A percentile compares a stretch with the other conserved stretches of the same genome.
Conservation (phyloP, 1,140 invertebrate genomes). For the Venustaconcha ellipsiformis region DNA sequence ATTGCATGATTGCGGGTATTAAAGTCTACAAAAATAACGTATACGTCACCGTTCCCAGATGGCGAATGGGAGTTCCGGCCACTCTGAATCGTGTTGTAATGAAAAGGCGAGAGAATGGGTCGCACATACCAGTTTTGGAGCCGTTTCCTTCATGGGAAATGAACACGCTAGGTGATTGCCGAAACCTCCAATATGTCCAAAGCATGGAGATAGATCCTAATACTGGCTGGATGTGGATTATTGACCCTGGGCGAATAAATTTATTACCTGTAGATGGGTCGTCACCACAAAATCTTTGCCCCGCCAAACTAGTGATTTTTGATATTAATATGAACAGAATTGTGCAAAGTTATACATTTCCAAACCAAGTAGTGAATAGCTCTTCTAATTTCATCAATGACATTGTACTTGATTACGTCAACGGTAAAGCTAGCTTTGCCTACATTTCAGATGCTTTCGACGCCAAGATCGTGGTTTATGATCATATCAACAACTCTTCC, state of each 20-base stretch:
- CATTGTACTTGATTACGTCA: slow-evolving; percentile 45
- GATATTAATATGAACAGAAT: slow-evolving; percentile 27
- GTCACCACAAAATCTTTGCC: slow-evolving; percentile 29
- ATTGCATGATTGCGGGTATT: slow-evolving; percentile 34
- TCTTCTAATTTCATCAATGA: slow-evolving; percentile 46
- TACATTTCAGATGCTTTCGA: slow-evolving; percentile 46
- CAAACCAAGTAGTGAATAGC: slow-evolving; percentile 32
- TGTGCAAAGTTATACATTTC: slow-evolving; percentile 30
- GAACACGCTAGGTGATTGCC: slow-evolving; percentile 44
- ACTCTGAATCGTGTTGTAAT: slow-evolving; percentile 36
- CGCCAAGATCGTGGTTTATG: slow-evolving; percentile 36
- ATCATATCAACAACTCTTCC: slow-evolving; percentile 22
- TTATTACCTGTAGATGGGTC: background rate
- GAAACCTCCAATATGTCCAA: slow-evolving; percentile 48
- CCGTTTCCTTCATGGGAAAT: slow-evolving; percentile 44
- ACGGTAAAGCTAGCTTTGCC: slow-evolving; percentile 37
- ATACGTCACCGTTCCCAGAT: slow-evolving; percentile 49
- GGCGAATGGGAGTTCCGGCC: slow-evolving; percentile 39
- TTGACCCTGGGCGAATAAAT: slow-evolving; percentile 44
- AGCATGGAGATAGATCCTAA: slow-evolving; percentile 55
- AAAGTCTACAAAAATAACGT: slow-evolving; percentile 37
- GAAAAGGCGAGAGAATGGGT: background rate
- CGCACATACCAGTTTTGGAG: slow-evolving; percentile 16
- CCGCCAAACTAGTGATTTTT: slow-evolving; percentile 42
- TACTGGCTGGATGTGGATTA: slow-evolving; percentile 50